These are phyloP conservation scores for Acleris sparsana DNA, from an alignment of 2,888 invertebrate species.

Conservation along the genomic window DNA sequence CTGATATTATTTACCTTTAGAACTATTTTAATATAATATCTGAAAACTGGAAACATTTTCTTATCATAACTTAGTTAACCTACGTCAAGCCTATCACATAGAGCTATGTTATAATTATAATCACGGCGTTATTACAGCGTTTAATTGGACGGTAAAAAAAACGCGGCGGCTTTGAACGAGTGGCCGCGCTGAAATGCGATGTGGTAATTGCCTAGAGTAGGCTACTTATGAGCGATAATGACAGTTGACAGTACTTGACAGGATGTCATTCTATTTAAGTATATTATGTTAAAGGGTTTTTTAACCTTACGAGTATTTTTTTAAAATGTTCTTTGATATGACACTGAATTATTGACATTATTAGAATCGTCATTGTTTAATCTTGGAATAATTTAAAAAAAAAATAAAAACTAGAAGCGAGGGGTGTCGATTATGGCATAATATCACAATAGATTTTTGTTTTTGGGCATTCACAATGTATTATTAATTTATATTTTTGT, in stretches of 20 bases:
- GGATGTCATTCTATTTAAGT: constrained; percentile 12
- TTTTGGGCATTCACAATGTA: too few species aligned
- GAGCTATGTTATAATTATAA: constrained; percentile 25
- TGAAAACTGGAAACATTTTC: background rate
- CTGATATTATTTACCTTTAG: too few species aligned
- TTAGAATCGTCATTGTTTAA: too few species aligned
- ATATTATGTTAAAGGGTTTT: background rate
- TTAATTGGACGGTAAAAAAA: constrained; percentile 26
- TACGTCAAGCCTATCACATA: constrained; percentile 32
- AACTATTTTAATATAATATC: too few species aligned
- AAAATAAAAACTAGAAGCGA: too few species aligned
- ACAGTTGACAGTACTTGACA: constrained; percentile 22
- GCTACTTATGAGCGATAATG: constrained; percentile 19
- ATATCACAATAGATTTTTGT: too few species aligned
- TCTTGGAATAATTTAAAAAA: too few species aligned
- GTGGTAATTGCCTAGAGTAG: constrained; percentile 25
- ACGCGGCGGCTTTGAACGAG: constrained; percentile 30
- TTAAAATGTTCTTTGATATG: too few species aligned
- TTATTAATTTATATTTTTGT: too few species aligned
- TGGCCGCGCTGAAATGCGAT: constrained; percentile 19
- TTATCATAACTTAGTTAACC: constrained; percentile 25
- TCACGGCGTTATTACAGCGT: constrained; percentile 20
- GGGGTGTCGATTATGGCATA: too few species aligned
- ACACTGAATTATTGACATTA: too few species aligned
- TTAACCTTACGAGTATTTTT: too few species aligned